Evolutionary conservation across 2,113 vertebrate species (phyloP).

Genomic region (Salvelinus fontinalis): DNA sequence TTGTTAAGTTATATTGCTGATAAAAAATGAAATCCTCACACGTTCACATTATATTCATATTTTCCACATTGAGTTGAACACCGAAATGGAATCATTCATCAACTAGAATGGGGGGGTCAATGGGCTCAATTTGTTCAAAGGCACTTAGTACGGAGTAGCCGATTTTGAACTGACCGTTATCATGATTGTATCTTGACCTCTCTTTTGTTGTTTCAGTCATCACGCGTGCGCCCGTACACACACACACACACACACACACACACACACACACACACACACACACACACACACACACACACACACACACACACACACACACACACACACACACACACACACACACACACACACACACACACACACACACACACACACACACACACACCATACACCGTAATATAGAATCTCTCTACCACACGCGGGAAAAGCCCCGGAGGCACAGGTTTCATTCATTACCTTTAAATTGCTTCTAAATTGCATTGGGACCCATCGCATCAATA

Average conservation of each 20-base stretch:
- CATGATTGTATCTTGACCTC: conserved; percentile 2
- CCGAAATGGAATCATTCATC: conserved; percentile 10
- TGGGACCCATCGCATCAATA: conserved; percentile 75
- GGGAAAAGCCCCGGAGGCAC: conserved; percentile 78
- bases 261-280: not conserved
- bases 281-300: conserved; percentile 20
- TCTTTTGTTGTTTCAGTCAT: conserved; percentile 24
- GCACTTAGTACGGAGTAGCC: conserved; percentile 4
- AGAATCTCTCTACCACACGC: conserved; percentile 63
- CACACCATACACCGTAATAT: conserved; percentile 52
- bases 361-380: not conserved
- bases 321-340: not conserved
- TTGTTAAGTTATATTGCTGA: conserved; percentile 20
- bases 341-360: conserved; percentile 1
- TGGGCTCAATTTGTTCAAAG: conserved; percentile 11
- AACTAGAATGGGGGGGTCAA: conserved; percentile 18
- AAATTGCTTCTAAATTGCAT: conserved; percentile 76
- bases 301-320: not conserved
- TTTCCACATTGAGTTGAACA: conserved; percentile 6
- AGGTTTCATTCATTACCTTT: conserved; percentile 86
- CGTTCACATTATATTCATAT: not conserved
- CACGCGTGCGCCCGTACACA: not conserved
- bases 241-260: conserved; percentile 21
- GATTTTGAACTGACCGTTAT: conserved; percentile 1
- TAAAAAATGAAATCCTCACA: not conserved